Conservation (phyloP, 2,888 invertebrate species). For the Mesopsocus fuscifrons region DNA sequence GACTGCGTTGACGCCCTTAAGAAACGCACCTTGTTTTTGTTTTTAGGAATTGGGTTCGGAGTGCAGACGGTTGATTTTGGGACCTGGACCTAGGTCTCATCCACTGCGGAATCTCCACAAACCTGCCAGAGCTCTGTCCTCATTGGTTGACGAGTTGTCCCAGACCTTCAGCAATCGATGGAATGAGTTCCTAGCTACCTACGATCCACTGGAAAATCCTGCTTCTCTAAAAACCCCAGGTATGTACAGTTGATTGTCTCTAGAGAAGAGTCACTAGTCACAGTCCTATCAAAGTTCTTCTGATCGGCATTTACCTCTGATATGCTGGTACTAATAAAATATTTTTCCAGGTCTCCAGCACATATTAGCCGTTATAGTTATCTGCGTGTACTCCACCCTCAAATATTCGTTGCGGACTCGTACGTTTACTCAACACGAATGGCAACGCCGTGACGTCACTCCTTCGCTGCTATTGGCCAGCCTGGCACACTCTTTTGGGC, state of each 20-base stretch:
- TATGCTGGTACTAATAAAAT: too few species aligned
- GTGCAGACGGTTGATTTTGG: too few species aligned
- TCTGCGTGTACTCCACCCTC: too few species aligned
- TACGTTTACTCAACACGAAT: too few species aligned
- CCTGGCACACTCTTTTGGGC: neutral
- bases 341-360: too few species aligned
- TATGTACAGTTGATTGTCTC: too few species aligned
- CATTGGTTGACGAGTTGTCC: slow-evolving; percentile 43
- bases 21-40: neutral
- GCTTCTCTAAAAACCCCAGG: slow-evolving; percentile 36
- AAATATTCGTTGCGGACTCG: too few species aligned
- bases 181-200: slow-evolving; percentile 62
- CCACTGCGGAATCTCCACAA: slow-evolving; percentile 35
- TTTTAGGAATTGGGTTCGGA: slow-evolving; percentile 22
- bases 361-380: too few species aligned
- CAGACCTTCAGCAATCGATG: slow-evolving; percentile 52
- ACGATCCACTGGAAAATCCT: slow-evolving; percentile 57
- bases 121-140: slow-evolving; percentile 40
- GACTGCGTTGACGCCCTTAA: neutral
- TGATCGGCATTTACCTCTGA: too few species aligned
- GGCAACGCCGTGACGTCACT: too few species aligned
- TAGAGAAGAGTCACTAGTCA: too few species aligned
- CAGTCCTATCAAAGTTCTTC: too few species aligned
- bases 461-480: neutral
- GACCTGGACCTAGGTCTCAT: slow-evolving; percentile 16